These are phyloP conservation scores for Trachymyrmex septentrionalis DNA, from an alignment of 1,140 invertebrate genomes.

Conservation along the genomic window DNA sequence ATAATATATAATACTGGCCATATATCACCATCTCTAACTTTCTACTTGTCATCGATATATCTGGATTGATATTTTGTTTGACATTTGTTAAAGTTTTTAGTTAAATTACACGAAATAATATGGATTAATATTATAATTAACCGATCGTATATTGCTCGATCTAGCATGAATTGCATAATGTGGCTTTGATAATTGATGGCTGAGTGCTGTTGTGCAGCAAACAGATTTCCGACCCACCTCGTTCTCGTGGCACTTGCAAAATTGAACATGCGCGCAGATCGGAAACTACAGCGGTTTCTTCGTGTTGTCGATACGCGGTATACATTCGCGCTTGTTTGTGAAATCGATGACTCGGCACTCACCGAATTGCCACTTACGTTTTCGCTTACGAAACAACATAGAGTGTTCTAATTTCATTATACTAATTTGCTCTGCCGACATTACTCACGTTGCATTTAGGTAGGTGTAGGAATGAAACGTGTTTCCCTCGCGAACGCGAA, in stretches of 20 bases:
- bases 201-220: constrained; percentile 27
- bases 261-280: constrained; percentile 34
- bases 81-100: not conserved
- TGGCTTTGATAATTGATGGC: constrained; percentile 35
- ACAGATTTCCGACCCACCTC: constrained; percentile 24
- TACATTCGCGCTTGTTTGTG: constrained; percentile 33
- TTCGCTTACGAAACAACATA: constrained; percentile 41
- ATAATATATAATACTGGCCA: too few species aligned
- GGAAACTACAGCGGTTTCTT: constrained; percentile 34
- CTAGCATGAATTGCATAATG: constrained; percentile 16
- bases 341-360: constrained; percentile 67
- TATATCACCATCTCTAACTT: too few species aligned
- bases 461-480: constrained; percentile 16
- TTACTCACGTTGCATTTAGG: not conserved
- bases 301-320: constrained; percentile 60
- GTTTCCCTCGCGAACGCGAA: not conserved
- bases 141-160: not conserved
- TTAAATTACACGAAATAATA: constrained; percentile 33
- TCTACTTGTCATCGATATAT: not conserved
- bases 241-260: constrained; percentile 28
- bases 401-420: constrained; percentile 57
- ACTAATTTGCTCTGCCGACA: constrained; percentile 27
- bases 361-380: constrained; percentile 56
- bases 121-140: constrained; percentile 35
- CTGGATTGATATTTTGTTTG: not conserved